Evolutionary conservation across 2,113 vertebrate species (phyloP).

Genomic region (Opisthocomus hoazin): DNA sequence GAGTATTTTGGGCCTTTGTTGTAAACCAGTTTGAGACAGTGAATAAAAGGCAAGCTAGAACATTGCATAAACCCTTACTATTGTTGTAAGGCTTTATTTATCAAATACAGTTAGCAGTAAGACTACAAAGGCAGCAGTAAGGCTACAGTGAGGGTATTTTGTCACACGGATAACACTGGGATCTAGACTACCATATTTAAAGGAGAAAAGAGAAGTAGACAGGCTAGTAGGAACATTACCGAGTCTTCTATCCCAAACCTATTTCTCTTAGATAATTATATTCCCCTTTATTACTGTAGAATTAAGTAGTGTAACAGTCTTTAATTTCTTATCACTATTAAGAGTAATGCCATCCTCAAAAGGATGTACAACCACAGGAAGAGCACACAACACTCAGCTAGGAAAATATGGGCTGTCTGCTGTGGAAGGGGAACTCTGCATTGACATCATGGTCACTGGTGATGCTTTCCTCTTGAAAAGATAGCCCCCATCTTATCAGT

Average conservation of each 20-base stretch:
- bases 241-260: neutral
- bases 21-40: neutral
- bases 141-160: neutral
- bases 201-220: neutral
- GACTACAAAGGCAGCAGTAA: neutral
- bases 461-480: neutral
- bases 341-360: neutral
- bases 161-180: neutral
- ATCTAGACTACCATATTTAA: neutral
- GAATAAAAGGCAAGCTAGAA: neutral
- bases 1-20: neutral
- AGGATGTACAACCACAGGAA: neutral
- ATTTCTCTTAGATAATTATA: neutral
- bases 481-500: neutral
- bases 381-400: neutral
- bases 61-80: neutral
- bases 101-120: neutral
- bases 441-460: neutral
- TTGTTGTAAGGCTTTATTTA: neutral
- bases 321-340: neutral
- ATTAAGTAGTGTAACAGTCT: neutral
- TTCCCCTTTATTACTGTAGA: neutral
- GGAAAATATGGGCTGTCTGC: neutral
- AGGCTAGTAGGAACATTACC: neutral
- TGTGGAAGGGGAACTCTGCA: neutral